phyloP scores from a whole-genome alignment of 2,113 vertebrate genomes.

The Irena cyanogastra region DNA sequence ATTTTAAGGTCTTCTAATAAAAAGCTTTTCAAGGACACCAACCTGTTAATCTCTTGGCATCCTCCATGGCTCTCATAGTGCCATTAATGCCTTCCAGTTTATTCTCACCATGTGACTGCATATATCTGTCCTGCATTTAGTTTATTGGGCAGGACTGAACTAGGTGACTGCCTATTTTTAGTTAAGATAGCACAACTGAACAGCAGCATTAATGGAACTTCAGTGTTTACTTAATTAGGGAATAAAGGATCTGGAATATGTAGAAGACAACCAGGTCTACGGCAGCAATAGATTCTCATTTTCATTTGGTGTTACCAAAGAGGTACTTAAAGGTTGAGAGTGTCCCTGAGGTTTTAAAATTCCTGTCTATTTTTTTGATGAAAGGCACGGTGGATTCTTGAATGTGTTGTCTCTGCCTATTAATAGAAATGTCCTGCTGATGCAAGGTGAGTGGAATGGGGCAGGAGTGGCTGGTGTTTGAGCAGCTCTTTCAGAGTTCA shows the following conservation, averaged over 20 bases:
- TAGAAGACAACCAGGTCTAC: background rate
- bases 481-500: background rate
- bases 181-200: background rate
- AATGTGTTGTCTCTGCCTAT: background rate
- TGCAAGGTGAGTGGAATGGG: background rate
- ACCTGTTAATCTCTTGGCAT: background rate
- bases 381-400: background rate
- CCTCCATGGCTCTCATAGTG: background rate
- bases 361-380: background rate
- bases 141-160: background rate
- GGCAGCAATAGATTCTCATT: background rate
- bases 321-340: background rate
- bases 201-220: background rate
- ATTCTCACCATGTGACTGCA: background rate
- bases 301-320: background rate
- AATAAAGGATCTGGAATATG: background rate
- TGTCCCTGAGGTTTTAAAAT: background rate
- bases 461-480: accelerated
- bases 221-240: background rate
- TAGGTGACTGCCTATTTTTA: background rate
- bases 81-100: background rate
- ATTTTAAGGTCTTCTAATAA: background rate
- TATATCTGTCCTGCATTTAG: background rate
- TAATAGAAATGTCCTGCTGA: background rate
- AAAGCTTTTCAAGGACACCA: background rate